Evolutionary conservation across 1,140 invertebrate species (phyloP), one percentile per base, ranked within the genome.

Genomic region (Proales similis): DNA sequence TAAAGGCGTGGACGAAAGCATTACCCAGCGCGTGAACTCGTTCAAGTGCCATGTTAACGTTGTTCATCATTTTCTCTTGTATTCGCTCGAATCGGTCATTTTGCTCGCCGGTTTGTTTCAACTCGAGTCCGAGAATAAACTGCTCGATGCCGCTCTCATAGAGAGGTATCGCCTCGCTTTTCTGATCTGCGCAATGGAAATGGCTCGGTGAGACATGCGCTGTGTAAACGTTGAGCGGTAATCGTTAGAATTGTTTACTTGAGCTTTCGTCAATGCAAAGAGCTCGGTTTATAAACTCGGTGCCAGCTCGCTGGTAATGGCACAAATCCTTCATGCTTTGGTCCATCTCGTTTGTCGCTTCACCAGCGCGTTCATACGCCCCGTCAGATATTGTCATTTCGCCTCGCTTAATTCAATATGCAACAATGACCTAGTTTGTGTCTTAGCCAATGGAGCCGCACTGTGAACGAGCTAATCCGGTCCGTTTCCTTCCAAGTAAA

Each of bases 41-140:
- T 30, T 61, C 57, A 9, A 45, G 17, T 26, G 57, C 57, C 57
- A 61, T 61, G 3, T 29, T 29, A 24, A 61, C 32, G 27, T 61
- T 61, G 17, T n/a, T 46, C 19, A 33, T 30, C 57, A 61, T 61
- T 61, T 61, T 61, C 26, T 45, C 39, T 30, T 61, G 57, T 30
- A 61, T 30, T 12, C 47, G 12, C 12, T 24, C 26, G 22, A 29
- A 42, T n/a, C 57, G 57, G 2, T 61, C 7, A 14, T 61, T 39
- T 5, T 20, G 27, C 19, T 57, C 51, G 19, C 51, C 51, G 30
- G 27, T 17, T 11, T 42, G 20, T 26, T 57, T 57, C n/a, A 57
- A 42, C 9, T 26, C 20, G 2, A 57, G 29, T 17, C 51, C 51
- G 26, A 57, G 27, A 30, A 57, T 12, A 6, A 57, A 57, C 30